phyloP scores from a whole-genome alignment of 2,888 invertebrate genomes.

The Drosophila birchii region DNA sequence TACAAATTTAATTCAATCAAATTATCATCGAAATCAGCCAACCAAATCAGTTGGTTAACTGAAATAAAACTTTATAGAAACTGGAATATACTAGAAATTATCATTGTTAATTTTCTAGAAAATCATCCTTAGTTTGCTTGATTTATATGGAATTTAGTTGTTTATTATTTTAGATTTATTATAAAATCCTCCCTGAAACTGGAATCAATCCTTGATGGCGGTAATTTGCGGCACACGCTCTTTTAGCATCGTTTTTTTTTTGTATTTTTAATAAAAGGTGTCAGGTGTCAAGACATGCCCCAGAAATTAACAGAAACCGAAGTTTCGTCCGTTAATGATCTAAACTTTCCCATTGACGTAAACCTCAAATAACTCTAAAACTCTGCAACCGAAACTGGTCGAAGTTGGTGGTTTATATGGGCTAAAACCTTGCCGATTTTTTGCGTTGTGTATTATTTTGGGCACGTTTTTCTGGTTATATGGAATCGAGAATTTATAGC shows the following conservation, averaged over 20 bases:
- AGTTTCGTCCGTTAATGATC: slow-evolving; percentile 13
- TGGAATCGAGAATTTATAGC: slow-evolving; percentile 37
- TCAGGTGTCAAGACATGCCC: slow-evolving; percentile 24
- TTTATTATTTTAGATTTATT: neutral
- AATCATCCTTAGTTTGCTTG: neutral
- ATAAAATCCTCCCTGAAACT: slow-evolving; percentile 5
- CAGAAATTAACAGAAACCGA: slow-evolving; percentile 35
- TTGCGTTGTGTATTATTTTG: slow-evolving; percentile 36
- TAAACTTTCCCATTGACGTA: slow-evolving; percentile 58
- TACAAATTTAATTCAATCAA: neutral
- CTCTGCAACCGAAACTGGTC: slow-evolving; percentile 19
- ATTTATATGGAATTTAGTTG: neutral
- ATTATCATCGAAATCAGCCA: neutral
- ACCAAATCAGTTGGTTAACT: slow-evolving; percentile 1
- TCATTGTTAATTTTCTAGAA: neutral
- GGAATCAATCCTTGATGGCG: slow-evolving; percentile 20
- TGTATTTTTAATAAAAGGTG: slow-evolving; percentile 32
- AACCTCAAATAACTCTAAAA: neutral
- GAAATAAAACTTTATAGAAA: neutral
- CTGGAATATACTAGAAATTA: neutral
- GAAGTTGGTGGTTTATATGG: neutral
- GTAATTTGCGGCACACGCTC: slow-evolving; percentile 44
- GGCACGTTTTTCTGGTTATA: slow-evolving; percentile 65
- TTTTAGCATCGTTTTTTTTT: slow-evolving; percentile 55
- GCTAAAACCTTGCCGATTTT: slow-evolving; percentile 13